Conservation (phyloP, 2,888 invertebrate species). For the Eudemis profundana region DNA sequence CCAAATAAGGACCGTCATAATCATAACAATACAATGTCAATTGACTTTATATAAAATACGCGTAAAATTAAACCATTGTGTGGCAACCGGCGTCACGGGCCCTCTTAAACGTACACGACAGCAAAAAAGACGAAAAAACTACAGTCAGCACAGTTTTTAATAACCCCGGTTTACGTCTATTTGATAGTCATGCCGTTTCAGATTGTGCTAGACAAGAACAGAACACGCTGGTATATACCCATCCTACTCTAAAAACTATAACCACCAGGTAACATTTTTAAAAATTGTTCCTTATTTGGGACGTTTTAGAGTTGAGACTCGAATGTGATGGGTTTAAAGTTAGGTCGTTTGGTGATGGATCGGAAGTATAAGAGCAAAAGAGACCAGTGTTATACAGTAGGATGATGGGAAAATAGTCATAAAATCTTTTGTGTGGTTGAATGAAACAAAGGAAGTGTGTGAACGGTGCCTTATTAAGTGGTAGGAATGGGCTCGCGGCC, state of each 20-base stretch:
- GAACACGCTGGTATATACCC: slow-evolving; percentile 27
- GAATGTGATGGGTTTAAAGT: neutral
- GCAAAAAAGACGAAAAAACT: slow-evolving; percentile 35
- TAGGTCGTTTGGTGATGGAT: slow-evolving; percentile 1
- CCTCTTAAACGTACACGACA: slow-evolving; percentile 23
- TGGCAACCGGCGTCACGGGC: slow-evolving; percentile 31
- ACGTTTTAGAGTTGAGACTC: neutral
- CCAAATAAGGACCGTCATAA: too few species aligned
- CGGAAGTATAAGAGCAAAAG: slow-evolving; percentile 23
- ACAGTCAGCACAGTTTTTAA: slow-evolving; percentile 46
- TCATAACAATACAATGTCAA: too few species aligned
- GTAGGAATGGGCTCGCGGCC: slow-evolving; percentile 38
- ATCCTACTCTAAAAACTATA: neutral
- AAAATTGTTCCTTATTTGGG: neutral
- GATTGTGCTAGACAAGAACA: slow-evolving; percentile 34
- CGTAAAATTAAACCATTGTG: slow-evolving; percentile 3
- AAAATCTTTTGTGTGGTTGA: slow-evolving; percentile 43
- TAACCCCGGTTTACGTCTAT: slow-evolving; percentile 44
- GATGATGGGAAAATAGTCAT: slow-evolving; percentile 45
- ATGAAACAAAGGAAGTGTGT: slow-evolving; percentile 46
- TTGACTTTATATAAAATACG: too few species aligned
- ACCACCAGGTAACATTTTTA: neutral
- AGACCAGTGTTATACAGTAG: slow-evolving; percentile 33
- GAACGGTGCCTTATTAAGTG: slow-evolving; percentile 42
- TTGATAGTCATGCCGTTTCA: slow-evolving; percentile 42